Base-by-base conservation (phyloP, 2,113 vertebrate genomes). In the Anthoscopus minutus region DNA sequence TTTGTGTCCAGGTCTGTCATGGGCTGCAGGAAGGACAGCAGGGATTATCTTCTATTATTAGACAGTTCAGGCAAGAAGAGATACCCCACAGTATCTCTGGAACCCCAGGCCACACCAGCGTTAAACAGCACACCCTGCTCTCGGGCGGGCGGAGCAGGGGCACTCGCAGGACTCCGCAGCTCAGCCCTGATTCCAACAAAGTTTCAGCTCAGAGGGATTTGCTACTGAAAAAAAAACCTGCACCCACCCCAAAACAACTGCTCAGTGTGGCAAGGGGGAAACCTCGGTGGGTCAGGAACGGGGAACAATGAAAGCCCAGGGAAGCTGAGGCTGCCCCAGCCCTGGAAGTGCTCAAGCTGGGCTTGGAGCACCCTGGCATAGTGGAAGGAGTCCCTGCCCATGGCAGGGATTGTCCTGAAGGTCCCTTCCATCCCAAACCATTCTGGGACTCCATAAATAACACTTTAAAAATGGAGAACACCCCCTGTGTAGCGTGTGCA, bases 1-100 rank as follows among this genome's bases (percentile, higher is more conserved):
- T 99, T 98, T 92, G 98, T 97, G 98, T 99, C 99, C 98, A 99
- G 98, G 97, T 99, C 99, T 69, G 99, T 98, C 99, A 99, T 99
- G 98, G 99, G 98, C 99, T 99, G 98, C 96, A 98, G 97, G 96
- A 96, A 97, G 98, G 97, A 98, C 95, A 98, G 98, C 77, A 97
- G 97, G 93, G 97, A 94, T 98, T 98, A 98, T 16, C 96, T 94
- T 95, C 97, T 80, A 78, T 87, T 94, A 91, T 94, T 92, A 97
- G 23, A 97, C 96, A 95, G 95, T 95, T 95, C 79, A 94, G 93
- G 92, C 91, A 95, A 89, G 95, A 92, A 20, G 96, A 96, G 96
- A 96, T 92, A 92, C 89, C 78, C 87, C 71, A 5, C 67, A 94
- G 96, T 92, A 94, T 94, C 96, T 96, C 96, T 94, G 44, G 51